Percentiles rank a stretch among this genome's conserved stretches.
phyloP scores from a whole-genome alignment of 2,113 vertebrate species.

The Takifugu flavidus region DNA sequence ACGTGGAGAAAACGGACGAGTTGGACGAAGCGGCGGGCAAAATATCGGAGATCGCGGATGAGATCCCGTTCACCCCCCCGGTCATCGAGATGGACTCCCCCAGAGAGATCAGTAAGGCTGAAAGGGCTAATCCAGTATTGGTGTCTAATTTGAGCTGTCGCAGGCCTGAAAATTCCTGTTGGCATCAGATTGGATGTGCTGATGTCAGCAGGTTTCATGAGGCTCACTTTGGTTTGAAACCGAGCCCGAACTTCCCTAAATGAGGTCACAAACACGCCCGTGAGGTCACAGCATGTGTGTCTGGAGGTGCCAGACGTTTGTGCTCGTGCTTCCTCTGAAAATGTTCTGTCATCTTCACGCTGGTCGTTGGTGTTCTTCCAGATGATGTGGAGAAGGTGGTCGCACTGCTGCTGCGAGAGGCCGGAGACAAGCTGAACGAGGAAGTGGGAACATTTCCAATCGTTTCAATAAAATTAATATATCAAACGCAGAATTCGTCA shows the following conservation, averaged over 20 bases:
- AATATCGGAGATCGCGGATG: constrained; percentile 48
- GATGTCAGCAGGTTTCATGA: too few relatives aligned
- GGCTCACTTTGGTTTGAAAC: neutral
- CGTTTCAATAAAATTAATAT: neutral
- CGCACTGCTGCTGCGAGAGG: constrained; percentile 74
- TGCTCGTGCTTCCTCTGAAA: too few relatives aligned
- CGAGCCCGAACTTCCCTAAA: neutral
- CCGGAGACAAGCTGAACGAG: constrained; percentile 73
- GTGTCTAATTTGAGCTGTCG: too few relatives aligned
- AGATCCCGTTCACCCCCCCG: constrained; percentile 30
- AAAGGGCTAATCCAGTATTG: neutral
- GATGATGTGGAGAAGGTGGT: constrained; percentile 71
- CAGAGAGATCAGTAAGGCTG: neutral
- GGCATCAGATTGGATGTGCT: too few relatives aligned
- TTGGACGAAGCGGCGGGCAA: constrained; percentile 3
- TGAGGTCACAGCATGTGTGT: too few relatives aligned
- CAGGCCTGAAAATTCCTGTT: too few relatives aligned
- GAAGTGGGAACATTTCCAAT: constrained; percentile 65
- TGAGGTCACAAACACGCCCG: too few relatives aligned
- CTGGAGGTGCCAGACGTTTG: too few relatives aligned
- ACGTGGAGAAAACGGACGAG: neutral
- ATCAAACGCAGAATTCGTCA: neutral
- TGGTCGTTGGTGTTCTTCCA: constrained; percentile 4
- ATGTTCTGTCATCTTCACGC: constrained; percentile 11
- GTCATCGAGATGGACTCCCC: constrained; percentile 10